Conservation (phyloP, 2,113 vertebrate genomes). For the Dicaeum eximium region DNA sequence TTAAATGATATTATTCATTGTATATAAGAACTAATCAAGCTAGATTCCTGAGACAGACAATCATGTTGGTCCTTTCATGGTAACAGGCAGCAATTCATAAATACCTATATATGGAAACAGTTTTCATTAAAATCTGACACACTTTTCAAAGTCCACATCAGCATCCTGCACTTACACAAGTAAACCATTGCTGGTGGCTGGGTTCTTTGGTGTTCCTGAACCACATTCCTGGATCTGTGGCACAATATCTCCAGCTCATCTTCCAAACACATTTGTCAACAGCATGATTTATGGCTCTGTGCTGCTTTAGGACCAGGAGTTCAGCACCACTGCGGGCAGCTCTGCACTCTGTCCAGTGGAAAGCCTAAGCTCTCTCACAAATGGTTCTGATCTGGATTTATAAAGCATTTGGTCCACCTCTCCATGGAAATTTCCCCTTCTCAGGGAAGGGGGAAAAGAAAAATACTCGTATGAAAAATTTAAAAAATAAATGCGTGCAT, state of each 20-base stretch:
- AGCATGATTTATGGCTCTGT: accelerated
- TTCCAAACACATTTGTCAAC: neutral
- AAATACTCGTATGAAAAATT: neutral
- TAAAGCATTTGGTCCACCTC: neutral
- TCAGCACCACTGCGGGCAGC: accelerated
- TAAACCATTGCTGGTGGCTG: neutral
- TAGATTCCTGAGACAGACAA: neutral
- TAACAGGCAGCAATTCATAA: neutral
- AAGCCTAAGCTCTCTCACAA: neutral
- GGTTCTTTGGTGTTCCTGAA: neutral
- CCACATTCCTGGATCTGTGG: neutral
- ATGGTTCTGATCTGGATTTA: neutral
- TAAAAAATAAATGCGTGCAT: neutral
- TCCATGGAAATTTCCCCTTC: neutral
- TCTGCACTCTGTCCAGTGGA: neutral
- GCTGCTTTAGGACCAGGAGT: neutral
- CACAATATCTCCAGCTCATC: neutral
- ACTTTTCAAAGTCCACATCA: neutral
- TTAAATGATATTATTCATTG: neutral
- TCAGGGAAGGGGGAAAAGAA: neutral
- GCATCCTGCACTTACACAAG: neutral
- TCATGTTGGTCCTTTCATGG: neutral
- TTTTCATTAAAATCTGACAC: neutral
- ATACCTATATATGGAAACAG: neutral
- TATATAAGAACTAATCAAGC: neutral